These are phyloP conservation scores for Promerops cafer DNA, from an alignment of 2,113 vertebrate species.

Conservation along the genomic window DNA sequence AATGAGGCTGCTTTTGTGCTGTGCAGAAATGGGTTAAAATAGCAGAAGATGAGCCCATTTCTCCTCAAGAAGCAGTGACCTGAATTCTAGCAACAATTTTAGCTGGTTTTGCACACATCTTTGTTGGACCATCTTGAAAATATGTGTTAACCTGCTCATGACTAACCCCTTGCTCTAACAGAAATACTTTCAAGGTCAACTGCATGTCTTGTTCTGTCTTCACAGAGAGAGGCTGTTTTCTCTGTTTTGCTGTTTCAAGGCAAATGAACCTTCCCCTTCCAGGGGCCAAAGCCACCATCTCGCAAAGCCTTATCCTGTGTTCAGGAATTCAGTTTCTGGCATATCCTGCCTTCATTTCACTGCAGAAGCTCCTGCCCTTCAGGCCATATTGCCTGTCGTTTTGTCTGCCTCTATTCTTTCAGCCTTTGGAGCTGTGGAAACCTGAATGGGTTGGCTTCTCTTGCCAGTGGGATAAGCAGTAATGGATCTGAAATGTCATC, in stretches of 20 bases:
- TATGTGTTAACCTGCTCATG: neutral
- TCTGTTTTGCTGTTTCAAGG: neutral
- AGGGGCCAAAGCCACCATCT: neutral
- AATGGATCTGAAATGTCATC: slow-evolving; percentile 37
- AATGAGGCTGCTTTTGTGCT: neutral
- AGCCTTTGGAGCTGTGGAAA: slow-evolving; percentile 3
- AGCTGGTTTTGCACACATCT: neutral
- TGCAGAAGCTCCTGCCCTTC: slow-evolving; percentile 19
- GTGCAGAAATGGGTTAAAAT: neutral
- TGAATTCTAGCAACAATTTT: neutral
- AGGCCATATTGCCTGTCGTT: neutral
- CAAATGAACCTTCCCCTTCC: neutral
- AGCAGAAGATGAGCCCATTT: neutral
- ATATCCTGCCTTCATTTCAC: neutral
- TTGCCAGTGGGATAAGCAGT: slow-evolving; percentile 9
- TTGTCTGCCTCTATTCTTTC: neutral
- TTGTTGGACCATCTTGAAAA: neutral
- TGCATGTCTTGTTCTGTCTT: neutral
- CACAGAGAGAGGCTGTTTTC: neutral
- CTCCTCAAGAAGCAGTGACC: neutral
- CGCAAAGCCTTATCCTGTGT: neutral
- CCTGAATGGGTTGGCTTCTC: neutral
- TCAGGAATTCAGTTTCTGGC: neutral
- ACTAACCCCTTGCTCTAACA: neutral
- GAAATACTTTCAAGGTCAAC: neutral